A percentile compares a stretch with the other conserved stretches of the same genome.
These are phyloP conservation scores for Drosophila cognata DNA, from an alignment of 2,888 invertebrate species.

Conservation along the genomic window DNA sequence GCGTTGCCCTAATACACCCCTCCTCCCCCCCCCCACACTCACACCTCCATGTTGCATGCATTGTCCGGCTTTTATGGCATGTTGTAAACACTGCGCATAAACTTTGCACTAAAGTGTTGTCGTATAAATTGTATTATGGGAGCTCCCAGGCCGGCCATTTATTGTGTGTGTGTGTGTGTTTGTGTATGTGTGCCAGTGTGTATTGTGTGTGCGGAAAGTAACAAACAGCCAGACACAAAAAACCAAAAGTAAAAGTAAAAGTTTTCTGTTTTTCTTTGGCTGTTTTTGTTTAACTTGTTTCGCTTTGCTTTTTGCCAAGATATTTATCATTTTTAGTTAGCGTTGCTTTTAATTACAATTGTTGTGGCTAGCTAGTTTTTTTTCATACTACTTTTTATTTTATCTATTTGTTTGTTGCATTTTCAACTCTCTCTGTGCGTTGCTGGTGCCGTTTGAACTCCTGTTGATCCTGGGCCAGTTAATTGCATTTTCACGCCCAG, in stretches of 20 bases:
- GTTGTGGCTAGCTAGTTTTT: slow-evolving; percentile 57
- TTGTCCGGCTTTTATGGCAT: slow-evolving; percentile 78
- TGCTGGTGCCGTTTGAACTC: not conserved
- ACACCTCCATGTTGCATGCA: slow-evolving; percentile 31
- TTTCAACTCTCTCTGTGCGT: slow-evolving; percentile 3
- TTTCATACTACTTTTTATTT: not conserved
- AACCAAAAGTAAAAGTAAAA: slow-evolving; percentile 54
- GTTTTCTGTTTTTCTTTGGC: slow-evolving; percentile 37
- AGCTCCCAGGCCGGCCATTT: slow-evolving; percentile 76
- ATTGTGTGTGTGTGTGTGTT: slow-evolving; percentile 18
- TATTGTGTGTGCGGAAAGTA: slow-evolving; percentile 49
- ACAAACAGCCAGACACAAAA: slow-evolving; percentile 60
- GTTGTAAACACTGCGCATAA: slow-evolving; percentile 79
- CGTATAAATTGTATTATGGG: slow-evolving; percentile 81
- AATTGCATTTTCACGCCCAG: slow-evolving; percentile 77
- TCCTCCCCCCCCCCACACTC: not conserved
- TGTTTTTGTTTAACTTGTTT: slow-evolving; percentile 32
- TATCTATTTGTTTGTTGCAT: slow-evolving; percentile 25
- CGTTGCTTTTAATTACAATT: slow-evolving; percentile 76
- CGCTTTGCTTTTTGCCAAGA: slow-evolving; percentile 48
- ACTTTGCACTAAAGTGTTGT: slow-evolving; percentile 80
- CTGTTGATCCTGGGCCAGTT: slow-evolving; percentile 52
- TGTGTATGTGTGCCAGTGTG: not conserved
- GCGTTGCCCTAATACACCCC: slow-evolving; percentile 48
- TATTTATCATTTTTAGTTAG: slow-evolving; percentile 69